A percentile compares a stretch with the other conserved stretches of the same genome.
Conservation (phyloP, 30 jellyfish, hydroid and myxozoan species). For the Hydractinia echinata region DNA sequence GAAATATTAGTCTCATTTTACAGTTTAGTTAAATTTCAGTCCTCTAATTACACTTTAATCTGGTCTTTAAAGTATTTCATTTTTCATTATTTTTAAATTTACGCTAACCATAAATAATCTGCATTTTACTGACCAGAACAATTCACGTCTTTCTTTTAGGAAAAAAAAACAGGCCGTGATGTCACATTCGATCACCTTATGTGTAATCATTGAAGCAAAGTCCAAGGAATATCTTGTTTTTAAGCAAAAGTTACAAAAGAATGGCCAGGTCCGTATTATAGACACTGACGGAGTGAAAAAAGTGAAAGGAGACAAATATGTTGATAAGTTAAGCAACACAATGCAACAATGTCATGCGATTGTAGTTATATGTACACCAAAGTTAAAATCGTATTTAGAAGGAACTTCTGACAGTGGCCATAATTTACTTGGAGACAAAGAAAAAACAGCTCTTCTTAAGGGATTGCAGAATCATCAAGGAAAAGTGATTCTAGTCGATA, state of each 20-base stretch:
- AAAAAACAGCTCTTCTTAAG: not conserved
- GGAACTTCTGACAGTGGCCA: not conserved
- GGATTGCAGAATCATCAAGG: not conserved
- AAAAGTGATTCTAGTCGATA: slow-evolving; percentile 2
- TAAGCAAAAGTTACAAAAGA: not conserved
- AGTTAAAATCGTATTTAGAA: slow-evolving; percentile 1
- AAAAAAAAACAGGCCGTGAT: not conserved
- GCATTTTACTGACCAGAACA: not conserved
- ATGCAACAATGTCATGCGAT: slow-evolving; percentile 17
- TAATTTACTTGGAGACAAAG: slow-evolving; percentile 4
- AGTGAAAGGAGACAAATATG: slow-evolving; percentile 1
- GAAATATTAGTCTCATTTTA: no score
- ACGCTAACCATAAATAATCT: not conserved
- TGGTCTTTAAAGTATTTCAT: no score
- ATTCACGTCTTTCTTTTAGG: not conserved
- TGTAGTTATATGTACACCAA: slow-evolving; percentile 17
- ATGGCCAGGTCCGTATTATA: slow-evolving; percentile 8
- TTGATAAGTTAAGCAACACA: not conserved
- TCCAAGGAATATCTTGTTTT: slow-evolving; percentile 1
- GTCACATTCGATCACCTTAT: slow-evolving; percentile 7
- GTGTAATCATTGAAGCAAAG: not conserved
- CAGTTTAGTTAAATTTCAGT: no score
- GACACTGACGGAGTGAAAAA: slow-evolving; percentile 22
- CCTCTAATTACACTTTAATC: no score
- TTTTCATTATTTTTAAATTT: no score